Percentiles rank a stretch among this genome's conserved stretches.
phyloP scores from a whole-genome alignment of 1,140 invertebrate genomes.

The Diabrotica virgifera region DNA sequence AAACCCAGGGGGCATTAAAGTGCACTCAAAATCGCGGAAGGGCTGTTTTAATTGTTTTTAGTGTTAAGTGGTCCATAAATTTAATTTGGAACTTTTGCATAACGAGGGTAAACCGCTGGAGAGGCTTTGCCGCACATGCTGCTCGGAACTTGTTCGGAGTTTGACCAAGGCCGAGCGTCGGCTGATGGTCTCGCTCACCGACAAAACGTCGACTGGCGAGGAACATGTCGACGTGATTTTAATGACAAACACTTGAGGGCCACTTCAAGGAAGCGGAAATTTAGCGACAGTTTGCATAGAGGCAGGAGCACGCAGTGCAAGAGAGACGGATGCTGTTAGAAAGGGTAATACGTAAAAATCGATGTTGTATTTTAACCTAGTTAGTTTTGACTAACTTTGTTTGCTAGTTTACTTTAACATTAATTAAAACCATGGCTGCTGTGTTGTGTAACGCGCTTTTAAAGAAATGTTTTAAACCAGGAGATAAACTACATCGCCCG shows the following conservation, averaged over 20 bases:
- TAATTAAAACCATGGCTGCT: no score
- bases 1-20: slow-evolving; percentile 15
- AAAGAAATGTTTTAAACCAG: no score
- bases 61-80: slow-evolving; percentile 27
- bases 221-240: slow-evolving; percentile 33
- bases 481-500: no score
- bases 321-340: no score
- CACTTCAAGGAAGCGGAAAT: slow-evolving; percentile 14
- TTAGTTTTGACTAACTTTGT: no score
- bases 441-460: no score
- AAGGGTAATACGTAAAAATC: no score
- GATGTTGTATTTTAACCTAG: no score
- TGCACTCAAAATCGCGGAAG: slow-evolving; percentile 21
- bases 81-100: slow-evolving; percentile 36
- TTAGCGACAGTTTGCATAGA: not conserved
- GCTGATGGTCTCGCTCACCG: not conserved
- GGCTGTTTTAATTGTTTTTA: slow-evolving; percentile 30
- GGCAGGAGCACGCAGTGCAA: no score
- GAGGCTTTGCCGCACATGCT: slow-evolving; percentile 26
- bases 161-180: slow-evolving; percentile 26
- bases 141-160: slow-evolving; percentile 21
- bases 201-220: slow-evolving; percentile 9
- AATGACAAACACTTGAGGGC: slow-evolving; percentile 29
- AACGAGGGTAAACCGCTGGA: slow-evolving; percentile 31
- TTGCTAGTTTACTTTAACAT: no score